Evolutionary conservation across 1,140 invertebrate species (phyloP), one percentile per base, ranked within the genome.

Genomic region (Trialeurodes vaporariorum): DNA sequence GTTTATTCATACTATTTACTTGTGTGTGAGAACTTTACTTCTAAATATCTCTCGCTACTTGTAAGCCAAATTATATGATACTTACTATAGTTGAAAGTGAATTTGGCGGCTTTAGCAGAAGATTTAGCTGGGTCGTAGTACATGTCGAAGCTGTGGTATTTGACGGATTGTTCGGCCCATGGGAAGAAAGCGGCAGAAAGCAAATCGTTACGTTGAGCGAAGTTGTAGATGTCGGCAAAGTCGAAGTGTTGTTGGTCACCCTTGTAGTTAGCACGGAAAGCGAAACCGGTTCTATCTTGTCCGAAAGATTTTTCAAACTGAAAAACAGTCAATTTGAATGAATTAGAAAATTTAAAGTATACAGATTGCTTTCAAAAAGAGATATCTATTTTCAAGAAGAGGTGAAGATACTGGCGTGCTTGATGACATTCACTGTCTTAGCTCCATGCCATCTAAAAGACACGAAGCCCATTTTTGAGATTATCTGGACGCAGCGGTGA

Each of bases 201-300:
- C 2, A 65, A 49, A 49, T 65, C 64, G 49, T 34, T 65, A 21
- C n/a, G 12, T n/a, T 34, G 27, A 21, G 12, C 27, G 9, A 65
- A 17, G 64, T 27, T 27, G n/a, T 72, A 69, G 27, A 72, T 12
- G 73, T 76, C 59, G 73, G 80, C 67, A 61, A 70, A 71, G 25
- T 74, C 70, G 40, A 49, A 49, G 34, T 17, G 5, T 49, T 49
- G 34, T 49, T 73, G 70, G 27, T 84, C 82, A 26, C 80, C 80
- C 66, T 80, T 77, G 58, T 77, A 77, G 69, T 82, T 75, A 12
- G 81, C 49, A 64, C 81, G 77, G 77, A 83, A 81, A 65, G 75
- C 75, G 17, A 79, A 70, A 59, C 82, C 82, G 66, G 78, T 74
- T 60, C 64, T 71, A 27, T 74, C 67, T 61, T 74, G 59, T 60